Conservation (phyloP, 2,797 vertebrate species). For the Podarcis lilfordi region DNA sequence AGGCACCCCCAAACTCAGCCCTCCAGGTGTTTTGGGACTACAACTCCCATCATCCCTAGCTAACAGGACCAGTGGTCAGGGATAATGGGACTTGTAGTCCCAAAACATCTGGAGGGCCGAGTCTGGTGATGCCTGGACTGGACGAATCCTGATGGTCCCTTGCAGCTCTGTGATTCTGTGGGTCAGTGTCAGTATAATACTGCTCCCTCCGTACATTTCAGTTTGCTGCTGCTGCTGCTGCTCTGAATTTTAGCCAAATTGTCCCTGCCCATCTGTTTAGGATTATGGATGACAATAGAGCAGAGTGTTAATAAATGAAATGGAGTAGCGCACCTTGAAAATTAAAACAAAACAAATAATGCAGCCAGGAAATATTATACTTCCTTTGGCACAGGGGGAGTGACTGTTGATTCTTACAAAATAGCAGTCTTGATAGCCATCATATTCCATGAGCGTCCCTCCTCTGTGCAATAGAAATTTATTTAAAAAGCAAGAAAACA, state of each 20-base stretch:
- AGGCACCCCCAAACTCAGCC: too few species aligned
- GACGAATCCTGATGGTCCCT: too few species aligned
- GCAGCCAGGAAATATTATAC: not conserved
- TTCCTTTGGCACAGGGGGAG: not conserved
- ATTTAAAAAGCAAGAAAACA: not conserved
- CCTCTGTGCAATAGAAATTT: not conserved
- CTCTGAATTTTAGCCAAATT: not conserved
- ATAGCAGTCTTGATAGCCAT: not conserved
- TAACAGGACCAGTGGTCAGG: too few species aligned
- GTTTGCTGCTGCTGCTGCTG: not conserved
- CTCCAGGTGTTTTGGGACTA: too few species aligned
- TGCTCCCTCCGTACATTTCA: not conserved
- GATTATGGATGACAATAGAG: not conserved
- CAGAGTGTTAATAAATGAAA: slow-evolving; percentile 4
- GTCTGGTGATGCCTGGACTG: too few species aligned
- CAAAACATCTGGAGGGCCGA: too few species aligned
- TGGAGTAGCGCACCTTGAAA: not conserved
- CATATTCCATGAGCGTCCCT: not conserved
- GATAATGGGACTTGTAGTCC: too few species aligned
- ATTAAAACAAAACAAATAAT: not conserved
- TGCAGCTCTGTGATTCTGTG: too few species aligned
- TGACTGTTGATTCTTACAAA: not conserved
- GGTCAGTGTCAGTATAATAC: too few species aligned
- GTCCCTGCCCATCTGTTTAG: not conserved
- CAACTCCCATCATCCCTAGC: too few species aligned